Conservation (phyloP, 2,797 vertebrate genomes). For the Tragelaphus eurycerus region DNA sequence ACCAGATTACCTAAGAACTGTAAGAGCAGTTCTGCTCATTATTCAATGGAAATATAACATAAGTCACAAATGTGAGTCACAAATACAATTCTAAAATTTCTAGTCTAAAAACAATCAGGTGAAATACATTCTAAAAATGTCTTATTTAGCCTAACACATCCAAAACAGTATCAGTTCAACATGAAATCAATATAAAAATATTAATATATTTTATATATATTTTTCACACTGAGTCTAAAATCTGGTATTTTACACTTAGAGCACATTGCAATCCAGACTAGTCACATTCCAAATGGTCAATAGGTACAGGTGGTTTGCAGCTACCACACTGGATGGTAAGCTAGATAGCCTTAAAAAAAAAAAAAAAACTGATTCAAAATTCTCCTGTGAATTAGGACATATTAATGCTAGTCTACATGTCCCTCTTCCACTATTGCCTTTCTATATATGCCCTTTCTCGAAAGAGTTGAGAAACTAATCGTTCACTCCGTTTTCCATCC, state of each 20-base stretch:
- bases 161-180: background rate
- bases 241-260: background rate
- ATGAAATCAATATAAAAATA: background rate
- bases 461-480: background rate
- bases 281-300: background rate
- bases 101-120: conserved; percentile 5
- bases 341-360: background rate
- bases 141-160: conserved; percentile 13
- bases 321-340: background rate
- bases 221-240: background rate
- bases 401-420: background rate
- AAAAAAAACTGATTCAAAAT: background rate
- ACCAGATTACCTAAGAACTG: background rate
- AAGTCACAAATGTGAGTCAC: background rate
- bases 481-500: background rate
- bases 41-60: background rate
- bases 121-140: conserved; percentile 1
- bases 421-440: background rate
- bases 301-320: background rate
- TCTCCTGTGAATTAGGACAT: background rate
- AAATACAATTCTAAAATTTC: background rate
- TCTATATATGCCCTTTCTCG: background rate
- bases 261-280: background rate
- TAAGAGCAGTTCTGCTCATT: background rate
- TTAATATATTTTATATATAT: background rate